Conservation (phyloP, 2,113 vertebrate genomes). For the Ictalurus punctatus region DNA sequence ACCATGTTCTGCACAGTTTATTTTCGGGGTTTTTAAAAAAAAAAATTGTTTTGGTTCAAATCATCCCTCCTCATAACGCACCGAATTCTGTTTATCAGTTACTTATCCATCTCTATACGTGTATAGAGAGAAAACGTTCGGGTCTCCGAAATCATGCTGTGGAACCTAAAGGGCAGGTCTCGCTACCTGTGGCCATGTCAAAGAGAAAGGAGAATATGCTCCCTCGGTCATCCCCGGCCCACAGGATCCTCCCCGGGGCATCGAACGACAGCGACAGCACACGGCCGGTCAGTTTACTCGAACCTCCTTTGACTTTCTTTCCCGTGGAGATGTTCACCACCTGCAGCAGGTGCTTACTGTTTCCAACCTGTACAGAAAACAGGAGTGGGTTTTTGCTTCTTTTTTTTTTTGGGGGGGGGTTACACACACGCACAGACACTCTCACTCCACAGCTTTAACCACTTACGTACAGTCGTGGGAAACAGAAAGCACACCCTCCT, state of each 20-base stretch:
- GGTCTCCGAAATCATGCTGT: background rate
- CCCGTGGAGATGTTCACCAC: slow-evolving; percentile 95
- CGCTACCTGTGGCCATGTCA: slow-evolving; percentile 88
- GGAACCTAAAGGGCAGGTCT: background rate
- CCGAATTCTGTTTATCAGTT: background rate
- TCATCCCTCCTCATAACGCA: background rate
- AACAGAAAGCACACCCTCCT: background rate
- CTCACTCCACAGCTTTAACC: background rate
- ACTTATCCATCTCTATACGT: background rate
- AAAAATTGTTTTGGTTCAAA: background rate
- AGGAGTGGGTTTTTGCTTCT: background rate
- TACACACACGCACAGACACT: background rate
- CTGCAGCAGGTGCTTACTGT: slow-evolving; percentile 86
- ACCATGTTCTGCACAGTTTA: background rate
- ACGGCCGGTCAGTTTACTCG: slow-evolving; percentile 86
- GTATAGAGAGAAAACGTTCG: background rate
- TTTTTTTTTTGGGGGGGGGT: no score
- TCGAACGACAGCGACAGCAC: slow-evolving; percentile 91
- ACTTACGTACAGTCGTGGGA: background rate
- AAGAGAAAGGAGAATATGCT: slow-evolving; percentile 94
- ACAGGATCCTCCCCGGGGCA: slow-evolving; percentile 86
- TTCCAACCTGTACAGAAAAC: slow-evolving; percentile 79
- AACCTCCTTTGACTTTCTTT: slow-evolving; percentile 89
- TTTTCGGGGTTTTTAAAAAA: background rate
- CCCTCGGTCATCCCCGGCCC: slow-evolving; percentile 89